Evolutionary conservation across 2,888 invertebrate species (phyloP).

Genomic region (Chelonus formosanus): DNA sequence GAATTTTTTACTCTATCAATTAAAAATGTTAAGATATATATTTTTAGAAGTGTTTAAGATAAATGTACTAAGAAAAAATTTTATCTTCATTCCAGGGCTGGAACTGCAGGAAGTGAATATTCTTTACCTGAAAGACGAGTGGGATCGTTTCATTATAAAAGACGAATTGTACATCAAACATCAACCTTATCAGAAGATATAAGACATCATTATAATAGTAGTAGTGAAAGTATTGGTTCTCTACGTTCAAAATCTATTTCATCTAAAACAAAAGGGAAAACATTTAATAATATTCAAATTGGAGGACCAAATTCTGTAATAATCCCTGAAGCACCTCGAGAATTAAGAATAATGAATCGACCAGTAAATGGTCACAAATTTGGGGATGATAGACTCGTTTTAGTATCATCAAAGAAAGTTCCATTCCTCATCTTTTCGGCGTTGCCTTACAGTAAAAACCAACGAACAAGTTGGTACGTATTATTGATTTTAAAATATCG

Average conservation of each 20-base stretch:
- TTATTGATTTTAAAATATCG: background rate
- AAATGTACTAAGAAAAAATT: no score
- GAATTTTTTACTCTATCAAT: no score
- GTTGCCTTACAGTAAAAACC: constrained; percentile 81
- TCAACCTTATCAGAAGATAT: constrained; percentile 66
- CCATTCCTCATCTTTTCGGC: constrained; percentile 89
- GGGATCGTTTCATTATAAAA: constrained; percentile 62
- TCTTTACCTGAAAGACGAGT: constrained; percentile 66
- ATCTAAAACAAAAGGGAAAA: constrained; percentile 69
- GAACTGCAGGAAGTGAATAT: constrained; percentile 68
- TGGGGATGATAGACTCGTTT: constrained; percentile 82
- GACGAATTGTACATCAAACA: constrained; percentile 63
- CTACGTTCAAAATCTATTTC: constrained; percentile 68
- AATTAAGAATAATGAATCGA: constrained; percentile 66
- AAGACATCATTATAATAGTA: constrained; percentile 76
- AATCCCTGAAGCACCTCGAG: constrained; percentile 62
- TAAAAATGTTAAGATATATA: no score
- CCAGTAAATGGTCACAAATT: constrained; percentile 74
- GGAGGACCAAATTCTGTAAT: constrained; percentile 59
- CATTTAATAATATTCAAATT: constrained; percentile 70
- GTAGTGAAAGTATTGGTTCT: constrained; percentile 82
- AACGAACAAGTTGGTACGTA: constrained; percentile 71
- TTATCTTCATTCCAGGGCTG: constrained; percentile 60
- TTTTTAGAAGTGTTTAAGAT: no score
- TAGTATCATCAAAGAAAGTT: constrained; percentile 79